phyloP scores from a whole-genome alignment of 1,140 invertebrate species.

The Ooceraea biroi region DNA sequence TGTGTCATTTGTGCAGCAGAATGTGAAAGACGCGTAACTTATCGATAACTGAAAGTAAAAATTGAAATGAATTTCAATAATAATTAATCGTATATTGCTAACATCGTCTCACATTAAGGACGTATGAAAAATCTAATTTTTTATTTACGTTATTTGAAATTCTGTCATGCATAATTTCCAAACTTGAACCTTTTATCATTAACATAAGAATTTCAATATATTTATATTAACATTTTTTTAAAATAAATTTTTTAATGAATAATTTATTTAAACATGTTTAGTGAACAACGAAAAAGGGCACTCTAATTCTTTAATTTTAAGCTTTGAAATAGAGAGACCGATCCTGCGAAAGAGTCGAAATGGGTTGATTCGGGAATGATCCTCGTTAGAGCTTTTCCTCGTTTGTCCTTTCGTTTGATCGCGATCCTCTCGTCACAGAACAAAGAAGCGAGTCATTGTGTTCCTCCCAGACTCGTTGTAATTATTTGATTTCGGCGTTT shows the following conservation, averaged over 20 bases:
- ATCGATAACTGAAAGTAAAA: neutral
- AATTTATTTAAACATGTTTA: neutral
- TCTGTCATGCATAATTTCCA: neutral
- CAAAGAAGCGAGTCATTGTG: slow-evolving; percentile 10
- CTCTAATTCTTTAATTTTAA: neutral
- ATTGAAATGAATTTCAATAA: neutral
- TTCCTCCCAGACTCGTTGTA: slow-evolving; percentile 35
- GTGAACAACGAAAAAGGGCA: neutral
- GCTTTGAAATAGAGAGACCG: neutral
- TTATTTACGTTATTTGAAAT: slow-evolving; percentile 2
- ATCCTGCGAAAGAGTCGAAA: slow-evolving; percentile 10
- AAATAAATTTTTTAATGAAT: neutral
- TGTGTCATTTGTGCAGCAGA: neutral
- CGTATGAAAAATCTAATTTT: neutral
- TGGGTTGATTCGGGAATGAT: slow-evolving; percentile 17
- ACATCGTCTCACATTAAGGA: neutral
- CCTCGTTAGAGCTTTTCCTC: slow-evolving; percentile 41
- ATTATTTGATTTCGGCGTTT: slow-evolving; percentile 71
- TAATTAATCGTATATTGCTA: too few relatives aligned
- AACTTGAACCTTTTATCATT: neutral
- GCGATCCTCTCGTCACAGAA: neutral
- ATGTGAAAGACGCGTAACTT: neutral
- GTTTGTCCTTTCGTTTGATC: slow-evolving; percentile 23
- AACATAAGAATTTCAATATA: neutral
- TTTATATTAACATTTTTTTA: slow-evolving; percentile 6